Conservation (phyloP, 2,113 vertebrate species). For the Dipodomys ordii region DNA sequence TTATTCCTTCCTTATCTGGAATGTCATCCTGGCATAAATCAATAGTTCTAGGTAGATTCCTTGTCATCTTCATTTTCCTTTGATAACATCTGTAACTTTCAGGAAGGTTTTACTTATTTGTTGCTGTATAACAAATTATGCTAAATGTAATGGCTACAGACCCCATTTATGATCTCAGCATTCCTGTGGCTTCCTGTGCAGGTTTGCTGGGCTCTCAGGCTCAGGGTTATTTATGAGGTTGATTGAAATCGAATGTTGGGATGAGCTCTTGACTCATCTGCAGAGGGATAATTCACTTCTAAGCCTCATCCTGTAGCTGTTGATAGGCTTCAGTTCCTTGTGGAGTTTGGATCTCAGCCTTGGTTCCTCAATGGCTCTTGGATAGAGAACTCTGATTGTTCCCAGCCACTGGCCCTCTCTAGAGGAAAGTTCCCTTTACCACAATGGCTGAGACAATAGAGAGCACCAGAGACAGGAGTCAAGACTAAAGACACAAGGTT, state of each 20-base stretch:
- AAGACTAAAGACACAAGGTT: neutral
- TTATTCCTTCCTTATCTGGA: neutral
- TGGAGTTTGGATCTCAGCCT: neutral
- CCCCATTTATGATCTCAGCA: neutral
- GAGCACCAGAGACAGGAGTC: neutral
- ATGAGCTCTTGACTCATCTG: neutral
- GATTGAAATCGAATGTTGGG: neutral
- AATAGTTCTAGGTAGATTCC: neutral
- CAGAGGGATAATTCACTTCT: neutral
- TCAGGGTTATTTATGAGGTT: neutral
- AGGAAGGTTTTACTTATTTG: neutral
- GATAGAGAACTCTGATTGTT: neutral
- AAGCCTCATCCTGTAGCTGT: neutral
- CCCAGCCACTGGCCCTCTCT: no score
- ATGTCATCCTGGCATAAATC: neutral
- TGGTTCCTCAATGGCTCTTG: neutral
- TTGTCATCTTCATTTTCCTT: neutral
- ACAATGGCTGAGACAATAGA: neutral
- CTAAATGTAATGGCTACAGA: neutral
- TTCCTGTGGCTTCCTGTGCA: neutral
- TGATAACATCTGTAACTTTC: neutral
- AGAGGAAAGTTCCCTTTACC: neutral
- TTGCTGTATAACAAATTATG: neutral
- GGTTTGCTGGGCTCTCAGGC: neutral
- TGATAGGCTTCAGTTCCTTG: neutral